A percentile compares a stretch with the other conserved stretches of the same genome.
Conservation (phyloP, 2,113 vertebrate species). For the Columba livia region DNA sequence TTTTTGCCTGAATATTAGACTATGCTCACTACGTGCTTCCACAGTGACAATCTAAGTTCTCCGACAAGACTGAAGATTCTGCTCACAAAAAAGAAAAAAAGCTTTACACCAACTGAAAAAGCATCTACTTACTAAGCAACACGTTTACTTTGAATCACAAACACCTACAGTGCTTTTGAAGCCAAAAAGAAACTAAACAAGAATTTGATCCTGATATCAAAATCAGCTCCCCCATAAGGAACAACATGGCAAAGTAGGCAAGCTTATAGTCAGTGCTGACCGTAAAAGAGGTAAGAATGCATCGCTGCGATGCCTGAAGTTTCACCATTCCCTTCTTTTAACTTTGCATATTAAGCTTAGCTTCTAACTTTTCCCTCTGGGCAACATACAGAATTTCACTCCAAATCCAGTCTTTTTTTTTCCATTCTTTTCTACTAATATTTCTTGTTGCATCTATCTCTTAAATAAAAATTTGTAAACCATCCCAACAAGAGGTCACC, state of each 20-base stretch:
- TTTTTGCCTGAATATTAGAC: neutral
- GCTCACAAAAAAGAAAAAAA: neutral
- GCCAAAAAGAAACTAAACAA: neutral
- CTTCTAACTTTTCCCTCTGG: neutral
- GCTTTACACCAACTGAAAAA: neutral
- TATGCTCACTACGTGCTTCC: fast-evolving
- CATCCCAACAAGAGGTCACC: neutral
- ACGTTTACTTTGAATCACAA: neutral
- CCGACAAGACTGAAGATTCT: neutral
- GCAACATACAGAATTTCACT: neutral
- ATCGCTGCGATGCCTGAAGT: neutral
- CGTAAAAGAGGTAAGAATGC: neutral
- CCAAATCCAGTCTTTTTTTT: neutral
- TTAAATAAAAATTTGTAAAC: neutral
- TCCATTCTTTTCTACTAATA: neutral
- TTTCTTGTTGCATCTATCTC: neutral
- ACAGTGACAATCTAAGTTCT: neutral
- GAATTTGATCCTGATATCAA: neutral
- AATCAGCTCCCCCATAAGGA: neutral
- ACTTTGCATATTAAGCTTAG: neutral
- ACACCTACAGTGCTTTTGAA: neutral
- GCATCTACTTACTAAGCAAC: neutral
- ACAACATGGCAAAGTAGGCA: neutral
- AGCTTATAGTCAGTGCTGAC: neutral
- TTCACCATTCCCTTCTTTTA: neutral